phyloP scores from a whole-genome alignment of 2,888 invertebrate species.

The Smittia sp. region DNA sequence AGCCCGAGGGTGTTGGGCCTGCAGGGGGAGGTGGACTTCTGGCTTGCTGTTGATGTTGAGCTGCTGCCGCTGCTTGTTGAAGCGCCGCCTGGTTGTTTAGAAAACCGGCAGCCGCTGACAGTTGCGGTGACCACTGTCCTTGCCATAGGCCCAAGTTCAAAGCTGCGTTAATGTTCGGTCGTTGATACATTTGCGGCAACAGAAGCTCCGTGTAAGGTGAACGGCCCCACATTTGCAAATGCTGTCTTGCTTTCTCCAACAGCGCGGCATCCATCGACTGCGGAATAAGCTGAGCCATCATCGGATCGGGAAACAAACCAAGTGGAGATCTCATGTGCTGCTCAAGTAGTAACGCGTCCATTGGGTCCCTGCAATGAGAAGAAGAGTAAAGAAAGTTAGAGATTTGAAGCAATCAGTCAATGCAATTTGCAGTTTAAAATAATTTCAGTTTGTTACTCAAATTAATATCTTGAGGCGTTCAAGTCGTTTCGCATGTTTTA shows the following conservation, averaged over 20 bases:
- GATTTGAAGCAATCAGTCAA: no score
- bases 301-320: slow-evolving; percentile 53
- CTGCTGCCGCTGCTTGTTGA: slow-evolving; percentile 31
- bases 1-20: slow-evolving; percentile 50
- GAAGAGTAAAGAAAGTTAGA: no score
- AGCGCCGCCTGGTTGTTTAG: slow-evolving; percentile 24
- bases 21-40: slow-evolving; percentile 43
- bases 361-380: slow-evolving; percentile 52
- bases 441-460: background rate
- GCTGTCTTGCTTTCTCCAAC: slow-evolving; percentile 53
- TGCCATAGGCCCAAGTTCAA: slow-evolving; percentile 54
- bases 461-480: background rate
- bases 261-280: slow-evolving; percentile 51
- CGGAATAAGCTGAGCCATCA: slow-evolving; percentile 52
- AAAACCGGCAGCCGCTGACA: slow-evolving; percentile 28
- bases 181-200: slow-evolving; percentile 54
- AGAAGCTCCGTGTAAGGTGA: slow-evolving; percentile 54
- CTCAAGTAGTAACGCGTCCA: slow-evolving; percentile 53
- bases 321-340: slow-evolving; percentile 53
- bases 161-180: slow-evolving; percentile 50
- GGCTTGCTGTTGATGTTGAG: slow-evolving; percentile 26
- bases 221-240: slow-evolving; percentile 54
- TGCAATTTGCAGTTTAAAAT: no score
- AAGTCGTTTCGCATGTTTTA: background rate
- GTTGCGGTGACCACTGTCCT: slow-evolving; percentile 52